Conservation (phyloP, 53 echinoderm and acorn worm genomes). For the Zoroaster sp. region DNA sequence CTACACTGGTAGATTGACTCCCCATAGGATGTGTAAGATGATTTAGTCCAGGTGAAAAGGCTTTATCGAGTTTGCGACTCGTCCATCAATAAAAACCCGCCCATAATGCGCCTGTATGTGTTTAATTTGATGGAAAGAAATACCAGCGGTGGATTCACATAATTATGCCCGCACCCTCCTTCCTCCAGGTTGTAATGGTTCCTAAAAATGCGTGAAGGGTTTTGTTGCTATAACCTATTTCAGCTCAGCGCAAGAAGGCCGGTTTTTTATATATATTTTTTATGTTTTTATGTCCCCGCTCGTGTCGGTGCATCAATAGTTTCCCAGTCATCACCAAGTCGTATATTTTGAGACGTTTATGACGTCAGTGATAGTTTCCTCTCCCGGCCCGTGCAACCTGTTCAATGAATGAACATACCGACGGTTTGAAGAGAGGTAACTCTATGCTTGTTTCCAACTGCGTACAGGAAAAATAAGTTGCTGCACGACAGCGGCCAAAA, state of each 20-base stretch:
- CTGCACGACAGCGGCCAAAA: background rate
- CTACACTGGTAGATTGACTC: too few species aligned
- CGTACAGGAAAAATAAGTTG: background rate
- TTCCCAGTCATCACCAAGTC: background rate
- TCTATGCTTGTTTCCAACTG: background rate
- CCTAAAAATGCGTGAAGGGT: too few species aligned
- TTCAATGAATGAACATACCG: background rate
- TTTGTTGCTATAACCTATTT: too few species aligned
- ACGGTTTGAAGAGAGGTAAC: conserved; percentile 2
- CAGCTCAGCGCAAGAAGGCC: too few species aligned
- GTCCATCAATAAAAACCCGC: background rate
- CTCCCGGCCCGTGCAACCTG: background rate
- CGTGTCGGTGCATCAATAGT: background rate
- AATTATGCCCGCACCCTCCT: too few species aligned
- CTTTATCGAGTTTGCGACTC: background rate
- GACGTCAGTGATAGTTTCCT: background rate
- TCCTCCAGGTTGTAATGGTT: too few species aligned
- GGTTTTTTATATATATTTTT: too few species aligned
- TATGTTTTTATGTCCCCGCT: too few species aligned
- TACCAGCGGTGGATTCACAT: too few species aligned
- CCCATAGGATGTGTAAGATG: background rate
- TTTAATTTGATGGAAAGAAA: background rate
- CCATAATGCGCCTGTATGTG: background rate
- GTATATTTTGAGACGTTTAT: background rate
- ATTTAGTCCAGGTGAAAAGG: background rate